Conservation (phyloP, 1,140 invertebrate species). For the Drosophila elegans region DNA sequence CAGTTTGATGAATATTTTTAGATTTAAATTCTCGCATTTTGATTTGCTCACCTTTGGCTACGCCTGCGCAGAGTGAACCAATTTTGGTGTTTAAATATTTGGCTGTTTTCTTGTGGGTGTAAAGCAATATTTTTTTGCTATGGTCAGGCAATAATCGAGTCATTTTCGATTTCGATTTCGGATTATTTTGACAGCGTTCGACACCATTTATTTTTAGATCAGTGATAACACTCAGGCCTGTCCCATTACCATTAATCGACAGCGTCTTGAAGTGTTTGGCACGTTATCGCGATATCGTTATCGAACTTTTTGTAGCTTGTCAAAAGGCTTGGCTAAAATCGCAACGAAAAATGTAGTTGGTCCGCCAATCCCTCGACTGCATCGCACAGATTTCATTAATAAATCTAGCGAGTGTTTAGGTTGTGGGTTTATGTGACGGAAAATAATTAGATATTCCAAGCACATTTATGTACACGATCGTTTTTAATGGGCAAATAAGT, state of each 20-base stretch:
- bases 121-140: conserved; percentile 10
- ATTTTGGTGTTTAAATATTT: conserved; percentile 50
- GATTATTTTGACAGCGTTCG: conserved; percentile 48
- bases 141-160: conserved; percentile 24
- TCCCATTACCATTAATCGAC: conserved; percentile 48
- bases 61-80: conserved; percentile 51
- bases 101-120: conserved; percentile 22
- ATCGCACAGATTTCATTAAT: conserved; percentile 68
- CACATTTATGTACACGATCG: conserved; percentile 52
- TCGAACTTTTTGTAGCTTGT: conserved; percentile 12
- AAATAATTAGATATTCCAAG: conserved; percentile 50
- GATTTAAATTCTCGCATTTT: conserved; percentile 20
- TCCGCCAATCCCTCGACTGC: conserved; percentile 31
- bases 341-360: conserved; percentile 1
- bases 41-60: conserved; percentile 17
- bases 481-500: conserved; percentile 58
- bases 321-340: conserved; percentile 28
- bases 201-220: conserved; percentile 65
- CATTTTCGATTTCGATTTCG: conserved; percentile 42
- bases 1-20: conserved; percentile 61
- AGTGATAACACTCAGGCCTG: conserved; percentile 32
- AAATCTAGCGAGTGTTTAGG: conserved; percentile 46
- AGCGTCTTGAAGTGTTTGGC: conserved; percentile 14
- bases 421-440: conserved; percentile 13
- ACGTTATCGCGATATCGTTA: conserved; percentile 26